A percentile compares a stretch with the other conserved stretches of the same genome.
Conservation (phyloP, 2,797 vertebrate species). For the Pantherophis alleghaniensis region DNA sequence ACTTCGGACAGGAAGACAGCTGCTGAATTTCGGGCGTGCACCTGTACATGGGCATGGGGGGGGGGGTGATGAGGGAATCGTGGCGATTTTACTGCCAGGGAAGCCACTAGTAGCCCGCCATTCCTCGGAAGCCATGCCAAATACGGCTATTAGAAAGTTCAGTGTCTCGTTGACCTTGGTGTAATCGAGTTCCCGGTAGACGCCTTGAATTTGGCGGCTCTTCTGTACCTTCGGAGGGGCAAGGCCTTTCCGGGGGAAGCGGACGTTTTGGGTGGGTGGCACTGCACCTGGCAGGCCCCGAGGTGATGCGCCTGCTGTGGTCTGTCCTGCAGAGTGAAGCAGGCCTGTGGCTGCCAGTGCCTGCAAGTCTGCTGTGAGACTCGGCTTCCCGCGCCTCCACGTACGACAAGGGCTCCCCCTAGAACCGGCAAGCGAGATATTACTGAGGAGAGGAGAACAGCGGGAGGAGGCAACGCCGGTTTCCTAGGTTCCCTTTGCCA, state of each 20-base stretch:
- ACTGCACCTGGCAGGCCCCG: neutral
- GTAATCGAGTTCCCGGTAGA: neutral
- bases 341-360: neutral
- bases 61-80: neutral
- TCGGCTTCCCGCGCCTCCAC: neutral
- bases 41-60: neutral
- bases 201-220: neutral
- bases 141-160: neutral
- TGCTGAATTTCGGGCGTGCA: neutral
- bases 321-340: neutral
- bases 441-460: too few relatives aligned
- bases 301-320: neutral
- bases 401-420: constrained; percentile 18
- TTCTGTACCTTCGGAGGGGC: neutral
- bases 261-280: neutral
- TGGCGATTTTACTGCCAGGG: neutral
- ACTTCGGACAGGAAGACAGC: neutral
- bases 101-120: neutral
- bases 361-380: neutral
- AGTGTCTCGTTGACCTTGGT: neutral
- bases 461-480: neutral
- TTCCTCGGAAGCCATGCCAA: neutral
- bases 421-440: neutral
- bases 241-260: neutral
- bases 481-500: neutral